These are phyloP conservation scores for rat (Rattus norvegicus) DNA, from an alignment of 2,113 vertebrate genomes.

Conservation along the genomic window DNA sequence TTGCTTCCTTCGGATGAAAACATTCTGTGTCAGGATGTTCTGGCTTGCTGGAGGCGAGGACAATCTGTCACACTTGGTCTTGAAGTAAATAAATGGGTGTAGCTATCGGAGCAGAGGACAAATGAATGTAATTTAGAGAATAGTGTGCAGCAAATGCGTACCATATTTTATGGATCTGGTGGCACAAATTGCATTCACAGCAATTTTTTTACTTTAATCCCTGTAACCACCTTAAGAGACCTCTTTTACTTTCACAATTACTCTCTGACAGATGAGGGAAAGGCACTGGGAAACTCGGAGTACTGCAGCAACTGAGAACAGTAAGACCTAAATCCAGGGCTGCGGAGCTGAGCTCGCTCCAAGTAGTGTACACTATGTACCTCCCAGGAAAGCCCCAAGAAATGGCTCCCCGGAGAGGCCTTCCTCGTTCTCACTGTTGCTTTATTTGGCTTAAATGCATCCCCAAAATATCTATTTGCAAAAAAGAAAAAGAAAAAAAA, in stretches of 20 bases:
- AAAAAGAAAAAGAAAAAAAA: not conserved
- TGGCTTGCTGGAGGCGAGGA: not conserved
- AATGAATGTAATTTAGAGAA: not conserved
- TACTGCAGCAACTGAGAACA: not conserved
- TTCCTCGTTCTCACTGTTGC: not conserved
- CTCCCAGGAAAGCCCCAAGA: not conserved
- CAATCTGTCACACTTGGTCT: not conserved
- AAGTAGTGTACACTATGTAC: rapidly evolving
- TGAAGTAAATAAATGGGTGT: not conserved
- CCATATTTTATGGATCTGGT: not conserved
- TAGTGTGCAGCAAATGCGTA: not conserved
- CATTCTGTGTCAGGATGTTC: not conserved
- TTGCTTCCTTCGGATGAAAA: rapidly evolving
- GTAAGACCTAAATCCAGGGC: not conserved
- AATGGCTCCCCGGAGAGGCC: not conserved
- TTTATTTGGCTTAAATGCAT: not conserved
- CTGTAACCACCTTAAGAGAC: not conserved
- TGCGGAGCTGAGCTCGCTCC: not conserved
- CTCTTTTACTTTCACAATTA: not conserved
- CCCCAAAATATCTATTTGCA: not conserved
- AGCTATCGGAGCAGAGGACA: not conserved
- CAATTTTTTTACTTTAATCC: not conserved
- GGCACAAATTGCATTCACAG: not conserved
- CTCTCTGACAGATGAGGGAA: not conserved
- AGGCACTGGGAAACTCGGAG: not conserved